Evolutionary conservation across 2,888 invertebrate species (phyloP).

Genomic region (Dynastes grantii): DNA sequence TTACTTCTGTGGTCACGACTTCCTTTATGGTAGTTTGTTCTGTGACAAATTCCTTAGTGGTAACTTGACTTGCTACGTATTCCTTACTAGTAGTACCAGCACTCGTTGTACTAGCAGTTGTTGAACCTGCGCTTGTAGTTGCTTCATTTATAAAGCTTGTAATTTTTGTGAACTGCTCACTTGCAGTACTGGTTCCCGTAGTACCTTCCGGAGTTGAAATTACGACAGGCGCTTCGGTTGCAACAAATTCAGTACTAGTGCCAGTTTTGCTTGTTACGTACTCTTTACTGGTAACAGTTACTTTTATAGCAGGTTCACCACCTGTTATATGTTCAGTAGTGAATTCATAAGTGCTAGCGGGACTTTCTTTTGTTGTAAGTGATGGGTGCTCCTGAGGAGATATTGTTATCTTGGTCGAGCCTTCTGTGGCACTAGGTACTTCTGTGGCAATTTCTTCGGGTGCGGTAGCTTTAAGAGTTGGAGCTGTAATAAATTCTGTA

Average conservation of each 20-base stretch:
- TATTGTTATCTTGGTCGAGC: no score
- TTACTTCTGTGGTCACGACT: not conserved
- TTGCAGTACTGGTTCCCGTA: not conserved
- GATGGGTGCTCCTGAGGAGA: no score
- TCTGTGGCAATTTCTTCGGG: not conserved
- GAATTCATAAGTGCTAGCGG: no score
- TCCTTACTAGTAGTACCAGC: not conserved
- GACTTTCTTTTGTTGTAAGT: no score
- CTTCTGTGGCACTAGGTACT: not conserved
- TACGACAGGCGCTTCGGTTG: constrained; percentile 24
- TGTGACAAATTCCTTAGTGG: not conserved
- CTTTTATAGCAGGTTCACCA: not conserved
- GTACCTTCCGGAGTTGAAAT: constrained; percentile 31
- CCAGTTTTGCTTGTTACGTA: not conserved
- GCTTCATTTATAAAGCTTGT: no score
- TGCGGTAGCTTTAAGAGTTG: not conserved
- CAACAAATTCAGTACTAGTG: not conserved
- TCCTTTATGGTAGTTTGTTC: constrained; percentile 39
- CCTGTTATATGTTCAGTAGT: not conserved
- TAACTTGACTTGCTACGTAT: not conserved
- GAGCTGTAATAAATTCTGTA: not conserved
- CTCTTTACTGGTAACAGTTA: not conserved
- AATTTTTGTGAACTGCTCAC: not conserved
- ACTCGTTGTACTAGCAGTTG: no score
- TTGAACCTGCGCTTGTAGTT: no score